Conservation (phyloP, 2,888 invertebrate species). For the Trichopoda pennipes region DNA sequence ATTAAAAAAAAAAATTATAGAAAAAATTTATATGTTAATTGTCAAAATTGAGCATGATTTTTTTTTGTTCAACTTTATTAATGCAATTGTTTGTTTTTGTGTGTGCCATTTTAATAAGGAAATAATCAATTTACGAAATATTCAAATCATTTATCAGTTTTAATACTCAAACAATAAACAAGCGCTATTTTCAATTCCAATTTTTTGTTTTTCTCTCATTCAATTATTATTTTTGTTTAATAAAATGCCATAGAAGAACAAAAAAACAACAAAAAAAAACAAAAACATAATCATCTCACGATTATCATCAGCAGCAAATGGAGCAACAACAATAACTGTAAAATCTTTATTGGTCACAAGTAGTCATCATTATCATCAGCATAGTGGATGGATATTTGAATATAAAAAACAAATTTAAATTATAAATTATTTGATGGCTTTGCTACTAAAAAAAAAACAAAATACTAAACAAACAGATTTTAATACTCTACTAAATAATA, state of each 20-base stretch:
- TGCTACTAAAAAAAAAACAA: slow-evolving; percentile 34
- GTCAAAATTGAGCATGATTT: background rate
- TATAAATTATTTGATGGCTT: slow-evolving; percentile 66
- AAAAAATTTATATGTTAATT: background rate
- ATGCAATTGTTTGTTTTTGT: background rate
- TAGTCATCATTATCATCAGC: slow-evolving; percentile 26
- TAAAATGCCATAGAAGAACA: slow-evolving; percentile 27
- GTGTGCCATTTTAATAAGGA: slow-evolving; percentile 76
- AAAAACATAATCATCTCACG: slow-evolving; percentile 65
- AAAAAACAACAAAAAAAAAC: no score
- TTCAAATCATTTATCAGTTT: slow-evolving; percentile 78
- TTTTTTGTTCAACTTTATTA: background rate
- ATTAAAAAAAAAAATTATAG: no score
- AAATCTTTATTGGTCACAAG: slow-evolving; percentile 57
- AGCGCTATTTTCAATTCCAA: slow-evolving; percentile 59
- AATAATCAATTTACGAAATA: slow-evolving; percentile 81
- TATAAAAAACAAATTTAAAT: slow-evolving; percentile 58
- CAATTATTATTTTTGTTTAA: slow-evolving; percentile 51
- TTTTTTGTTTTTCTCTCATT: slow-evolving; percentile 51
- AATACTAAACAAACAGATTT: slow-evolving; percentile 22
- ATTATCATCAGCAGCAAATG: slow-evolving; percentile 57
- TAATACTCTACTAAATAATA: slow-evolving; percentile 1
- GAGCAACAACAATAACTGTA: slow-evolving; percentile 36
- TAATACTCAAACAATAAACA: slow-evolving; percentile 64
- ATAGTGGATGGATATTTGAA: slow-evolving; percentile 32